Percentiles rank a stretch among this genome's conserved stretches.
Evolutionary conservation across 53 echinoderm and acorn worm species (phyloP).

Genomic region (Antedon mediterranea): DNA sequence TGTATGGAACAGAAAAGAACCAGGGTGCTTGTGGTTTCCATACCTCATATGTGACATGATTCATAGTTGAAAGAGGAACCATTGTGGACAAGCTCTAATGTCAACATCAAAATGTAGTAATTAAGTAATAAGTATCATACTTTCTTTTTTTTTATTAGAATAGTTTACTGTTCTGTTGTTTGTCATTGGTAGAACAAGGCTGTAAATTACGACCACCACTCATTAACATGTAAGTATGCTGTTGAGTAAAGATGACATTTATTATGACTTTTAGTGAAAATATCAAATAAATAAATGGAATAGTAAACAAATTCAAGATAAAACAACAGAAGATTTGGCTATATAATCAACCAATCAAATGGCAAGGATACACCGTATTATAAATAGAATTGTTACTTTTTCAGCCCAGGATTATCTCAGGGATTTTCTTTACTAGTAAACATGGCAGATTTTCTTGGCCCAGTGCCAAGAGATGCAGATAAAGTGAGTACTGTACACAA

Average conservation of each 20-base stretch:
- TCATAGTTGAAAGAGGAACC: too few species aligned
- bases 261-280: not conserved
- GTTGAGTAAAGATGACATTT: not conserved
- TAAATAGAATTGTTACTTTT: slow-evolving; percentile 3
- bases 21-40: too few species aligned
- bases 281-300: too few species aligned
- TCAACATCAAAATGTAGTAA: too few species aligned
- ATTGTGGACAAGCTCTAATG: too few species aligned
- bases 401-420: slow-evolving; percentile 56
- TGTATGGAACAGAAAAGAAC: too few species aligned
- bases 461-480: slow-evolving; percentile 39
- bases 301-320: too few species aligned
- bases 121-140: too few species aligned
- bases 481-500: not conserved
- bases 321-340: too few species aligned
- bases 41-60: too few species aligned
- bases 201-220: slow-evolving; percentile 50
- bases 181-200: slow-evolving; percentile 55
- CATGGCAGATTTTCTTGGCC: slow-evolving; percentile 66
- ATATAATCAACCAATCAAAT: too few species aligned
- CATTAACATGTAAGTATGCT: slow-evolving; percentile 61
- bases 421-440: slow-evolving; percentile 53
- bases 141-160: slow-evolving; percentile 24
- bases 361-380: too few species aligned
- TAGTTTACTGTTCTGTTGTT: slow-evolving; percentile 63